These are phyloP conservation scores for Lipophrys pholis DNA, from an alignment of 2,113 vertebrate species.

Conservation along the genomic window DNA sequence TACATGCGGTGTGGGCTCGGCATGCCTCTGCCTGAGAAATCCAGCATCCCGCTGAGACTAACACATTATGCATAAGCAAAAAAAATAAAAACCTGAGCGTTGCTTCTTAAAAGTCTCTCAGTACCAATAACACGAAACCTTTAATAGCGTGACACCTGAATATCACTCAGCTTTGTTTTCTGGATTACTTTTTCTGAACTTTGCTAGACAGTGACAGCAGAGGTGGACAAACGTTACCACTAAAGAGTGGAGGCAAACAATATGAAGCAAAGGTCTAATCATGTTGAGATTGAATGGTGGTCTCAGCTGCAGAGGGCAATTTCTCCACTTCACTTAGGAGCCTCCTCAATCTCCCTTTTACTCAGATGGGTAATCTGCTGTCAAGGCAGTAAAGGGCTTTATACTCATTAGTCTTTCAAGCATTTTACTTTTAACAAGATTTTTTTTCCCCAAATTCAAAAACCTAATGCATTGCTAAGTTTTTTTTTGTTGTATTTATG, in stretches of 20 bases:
- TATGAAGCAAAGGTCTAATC: too few relatives aligned
- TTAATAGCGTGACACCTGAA: slow-evolving; percentile 20
- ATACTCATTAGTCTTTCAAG: background rate
- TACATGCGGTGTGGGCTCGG: slow-evolving; percentile 34
- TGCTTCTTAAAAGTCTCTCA: slow-evolving; percentile 34
- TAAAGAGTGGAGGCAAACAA: too few relatives aligned
- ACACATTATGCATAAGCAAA: slow-evolving; percentile 45
- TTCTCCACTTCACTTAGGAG: too few relatives aligned
- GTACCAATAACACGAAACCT: slow-evolving; percentile 34
- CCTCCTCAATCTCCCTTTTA: background rate
- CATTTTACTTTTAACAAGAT: background rate
- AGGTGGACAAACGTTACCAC: too few relatives aligned
- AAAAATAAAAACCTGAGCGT: slow-evolving; percentile 14
- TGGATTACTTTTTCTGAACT: too few relatives aligned
- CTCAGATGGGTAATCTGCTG: slow-evolving; percentile 8
- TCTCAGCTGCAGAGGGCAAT: too few relatives aligned
- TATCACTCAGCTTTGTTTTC: slow-evolving; percentile 23
- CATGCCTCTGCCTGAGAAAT: slow-evolving; percentile 50
- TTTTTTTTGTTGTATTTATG: background rate
- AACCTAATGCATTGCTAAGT: background rate
- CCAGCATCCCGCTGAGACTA: slow-evolving; percentile 50
- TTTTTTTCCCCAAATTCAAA: background rate
- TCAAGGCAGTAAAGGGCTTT: background rate
- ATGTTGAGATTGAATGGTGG: too few relatives aligned
- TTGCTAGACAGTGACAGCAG: too few relatives aligned